Percentiles rank a stretch among this genome's conserved stretches.
Evolutionary conservation across 2,113 vertebrate genomes (phyloP).

Genomic region (Nyctereutes procyonoides): DNA sequence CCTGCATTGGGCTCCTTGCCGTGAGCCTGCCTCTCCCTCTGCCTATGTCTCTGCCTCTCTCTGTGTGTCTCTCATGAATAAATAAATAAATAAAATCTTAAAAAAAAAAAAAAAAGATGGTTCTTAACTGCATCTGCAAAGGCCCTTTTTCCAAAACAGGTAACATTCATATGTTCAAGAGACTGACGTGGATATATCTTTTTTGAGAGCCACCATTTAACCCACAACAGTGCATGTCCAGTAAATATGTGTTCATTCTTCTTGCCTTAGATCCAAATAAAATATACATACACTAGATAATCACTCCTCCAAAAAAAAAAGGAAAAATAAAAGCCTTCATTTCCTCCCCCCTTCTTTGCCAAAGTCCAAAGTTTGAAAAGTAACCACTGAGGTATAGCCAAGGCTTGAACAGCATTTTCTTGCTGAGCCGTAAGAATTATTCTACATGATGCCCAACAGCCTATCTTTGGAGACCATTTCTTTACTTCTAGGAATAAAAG

Average conservation of each 20-base stretch:
- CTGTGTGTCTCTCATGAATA: too few species aligned
- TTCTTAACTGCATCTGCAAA: neutral
- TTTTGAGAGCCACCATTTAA: neutral
- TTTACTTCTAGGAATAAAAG: neutral
- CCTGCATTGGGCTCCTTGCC: too few species aligned
- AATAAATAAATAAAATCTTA: too few species aligned
- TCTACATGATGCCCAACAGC: neutral
- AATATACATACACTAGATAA: neutral
- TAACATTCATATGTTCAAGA: neutral
- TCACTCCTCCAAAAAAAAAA: neutral
- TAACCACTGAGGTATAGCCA: neutral
- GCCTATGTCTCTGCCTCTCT: too few species aligned
- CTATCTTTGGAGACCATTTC: neutral
- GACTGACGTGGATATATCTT: neutral
- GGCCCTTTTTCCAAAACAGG: neutral
- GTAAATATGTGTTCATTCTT: neutral
- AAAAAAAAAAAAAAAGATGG: neutral
- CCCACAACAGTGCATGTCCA: neutral
- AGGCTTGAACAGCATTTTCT: neutral
- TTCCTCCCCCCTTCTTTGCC: neutral
- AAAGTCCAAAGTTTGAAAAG: neutral
- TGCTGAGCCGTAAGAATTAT: neutral
- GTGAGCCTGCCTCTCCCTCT: too few species aligned
- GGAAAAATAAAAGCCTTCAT: neutral
- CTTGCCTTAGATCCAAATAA: neutral